A percentile compares a stretch with the other conserved stretches of the same genome.
Evolutionary conservation across 2,888 invertebrate species (phyloP).

Genomic region (Ctenicera cuprea): DNA sequence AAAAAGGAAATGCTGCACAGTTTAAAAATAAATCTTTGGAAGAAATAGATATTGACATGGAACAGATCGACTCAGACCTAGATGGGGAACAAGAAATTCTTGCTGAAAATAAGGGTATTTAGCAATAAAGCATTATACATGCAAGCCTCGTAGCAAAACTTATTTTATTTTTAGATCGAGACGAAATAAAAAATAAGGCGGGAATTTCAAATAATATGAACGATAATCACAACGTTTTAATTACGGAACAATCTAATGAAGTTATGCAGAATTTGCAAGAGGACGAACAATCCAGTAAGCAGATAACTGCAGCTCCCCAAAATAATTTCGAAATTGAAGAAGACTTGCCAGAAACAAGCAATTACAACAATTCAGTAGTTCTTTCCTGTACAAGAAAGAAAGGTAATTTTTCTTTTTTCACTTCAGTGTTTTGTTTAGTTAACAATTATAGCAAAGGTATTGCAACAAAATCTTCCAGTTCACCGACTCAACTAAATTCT

Average conservation of each 20-base stretch:
- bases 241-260: neutral
- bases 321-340: too few relatives aligned
- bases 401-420: too few relatives aligned
- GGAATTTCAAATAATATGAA: neutral
- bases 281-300: too few relatives aligned
- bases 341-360: too few relatives aligned
- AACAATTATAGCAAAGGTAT: neutral
- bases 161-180: neutral
- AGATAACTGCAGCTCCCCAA: too few relatives aligned
- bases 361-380: too few relatives aligned
- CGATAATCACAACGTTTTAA: neutral
- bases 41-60: conserved; percentile 54
- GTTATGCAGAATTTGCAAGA: too few relatives aligned
- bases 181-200: neutral
- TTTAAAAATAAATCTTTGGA: conserved; percentile 55
- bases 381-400: too few relatives aligned
- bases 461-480: neutral
- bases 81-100: neutral
- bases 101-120: neutral
- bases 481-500: neutral
- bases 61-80: conserved; percentile 25
- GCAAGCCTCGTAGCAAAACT: neutral
- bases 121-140: neutral
- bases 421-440: too few relatives aligned
- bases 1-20: conserved; percentile 50